phyloP scores from a whole-genome alignment of 2,888 invertebrate genomes.

The Agonopterix subpropinquella region DNA sequence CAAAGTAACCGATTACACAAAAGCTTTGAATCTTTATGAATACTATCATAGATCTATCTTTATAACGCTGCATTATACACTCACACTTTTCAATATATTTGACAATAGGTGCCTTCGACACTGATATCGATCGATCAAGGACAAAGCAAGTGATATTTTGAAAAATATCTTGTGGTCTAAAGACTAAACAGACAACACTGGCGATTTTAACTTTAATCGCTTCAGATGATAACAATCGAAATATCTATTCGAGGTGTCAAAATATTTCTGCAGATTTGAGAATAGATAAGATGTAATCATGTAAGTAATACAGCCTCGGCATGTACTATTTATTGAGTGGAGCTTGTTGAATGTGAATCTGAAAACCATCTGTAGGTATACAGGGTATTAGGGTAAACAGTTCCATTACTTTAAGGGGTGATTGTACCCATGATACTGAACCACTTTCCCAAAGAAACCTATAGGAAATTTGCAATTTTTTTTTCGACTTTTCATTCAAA shows the following conservation, averaged over 20 bases:
- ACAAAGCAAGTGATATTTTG: constrained; percentile 12
- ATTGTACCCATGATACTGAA: too few species aligned
- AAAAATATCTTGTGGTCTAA: constrained; percentile 42
- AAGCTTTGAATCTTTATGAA: constrained; percentile 46
- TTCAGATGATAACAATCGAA: constrained; percentile 17
- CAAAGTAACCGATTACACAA: constrained; percentile 43
- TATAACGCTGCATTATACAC: constrained; percentile 23
- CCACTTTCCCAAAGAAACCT: too few species aligned
- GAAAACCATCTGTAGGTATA: too few species aligned
- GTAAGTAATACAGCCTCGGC: too few species aligned
- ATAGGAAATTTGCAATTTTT: too few species aligned
- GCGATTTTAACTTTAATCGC: constrained; percentile 25
- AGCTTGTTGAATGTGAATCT: too few species aligned
- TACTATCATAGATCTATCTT: constrained; percentile 44
- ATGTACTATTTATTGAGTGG: too few species aligned
- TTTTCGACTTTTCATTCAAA: too few species aligned
- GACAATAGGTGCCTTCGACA: constrained; percentile 26
- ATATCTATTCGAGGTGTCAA: not conserved
- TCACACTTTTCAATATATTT: constrained; percentile 31
- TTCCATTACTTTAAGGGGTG: too few species aligned
- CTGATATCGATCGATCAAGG: constrained; percentile 32
- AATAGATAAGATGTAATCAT: too few species aligned
- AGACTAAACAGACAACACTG: constrained; percentile 48
- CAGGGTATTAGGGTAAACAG: too few species aligned
- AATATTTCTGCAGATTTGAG: too few species aligned